A percentile compares a stretch with the other conserved stretches of the same genome.
Conservation (phyloP, 2,113 vertebrate genomes). For the Tonatia bakeri region DNA sequence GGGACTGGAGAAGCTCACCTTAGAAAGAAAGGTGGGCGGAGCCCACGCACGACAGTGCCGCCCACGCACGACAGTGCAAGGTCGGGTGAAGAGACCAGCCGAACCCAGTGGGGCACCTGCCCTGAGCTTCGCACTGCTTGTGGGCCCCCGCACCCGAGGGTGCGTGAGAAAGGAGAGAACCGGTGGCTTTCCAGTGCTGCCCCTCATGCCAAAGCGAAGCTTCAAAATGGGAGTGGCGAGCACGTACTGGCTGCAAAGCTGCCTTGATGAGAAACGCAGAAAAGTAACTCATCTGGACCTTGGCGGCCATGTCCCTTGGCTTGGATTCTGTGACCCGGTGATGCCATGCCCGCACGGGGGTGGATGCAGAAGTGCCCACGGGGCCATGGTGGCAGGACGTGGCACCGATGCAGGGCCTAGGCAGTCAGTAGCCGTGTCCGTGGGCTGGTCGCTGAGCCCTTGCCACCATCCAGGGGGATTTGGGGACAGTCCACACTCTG, state of each 20-base stretch:
- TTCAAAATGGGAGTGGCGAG: not conserved
- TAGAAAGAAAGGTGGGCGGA: not conserved
- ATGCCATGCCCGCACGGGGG: accelerated
- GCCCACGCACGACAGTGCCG: accelerated
- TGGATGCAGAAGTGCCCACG: not conserved
- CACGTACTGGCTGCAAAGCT: not conserved
- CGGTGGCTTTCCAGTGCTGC: not conserved
- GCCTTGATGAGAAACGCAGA: not conserved
- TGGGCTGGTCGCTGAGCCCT: not conserved
- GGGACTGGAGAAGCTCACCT: not conserved
- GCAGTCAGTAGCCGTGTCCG: not conserved
- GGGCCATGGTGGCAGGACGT: not conserved
- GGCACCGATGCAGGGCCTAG: accelerated
- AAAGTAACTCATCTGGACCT: not conserved
- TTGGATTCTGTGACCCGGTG: not conserved
- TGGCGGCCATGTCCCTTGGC: not conserved
- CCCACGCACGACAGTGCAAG: not conserved
- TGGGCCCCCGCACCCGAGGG: not conserved
- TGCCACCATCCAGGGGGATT: not conserved
- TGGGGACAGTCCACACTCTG: not conserved
- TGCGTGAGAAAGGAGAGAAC: not conserved
- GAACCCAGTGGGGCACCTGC: not conserved
- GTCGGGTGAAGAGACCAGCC: not conserved
- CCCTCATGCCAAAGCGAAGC: not conserved
- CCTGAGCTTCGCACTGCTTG: not conserved